phyloP scores from a whole-genome alignment of 1,140 invertebrate species.

The Micrasema longulum region DNA sequence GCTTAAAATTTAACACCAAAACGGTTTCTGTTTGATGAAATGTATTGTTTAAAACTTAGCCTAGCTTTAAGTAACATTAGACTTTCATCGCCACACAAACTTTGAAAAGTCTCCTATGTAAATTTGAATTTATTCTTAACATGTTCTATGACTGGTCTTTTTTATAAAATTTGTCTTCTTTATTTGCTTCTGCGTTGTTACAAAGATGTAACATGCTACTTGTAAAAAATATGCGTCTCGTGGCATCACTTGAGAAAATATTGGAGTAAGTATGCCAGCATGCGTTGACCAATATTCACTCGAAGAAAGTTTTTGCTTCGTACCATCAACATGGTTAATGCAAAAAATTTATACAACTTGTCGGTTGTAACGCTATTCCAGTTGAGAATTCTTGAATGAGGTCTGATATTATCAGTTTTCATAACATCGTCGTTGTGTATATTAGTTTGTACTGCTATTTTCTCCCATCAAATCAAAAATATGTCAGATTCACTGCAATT shows the following conservation, averaged over 20 bases:
- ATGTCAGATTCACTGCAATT: no score
- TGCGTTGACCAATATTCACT: slow-evolving; percentile 12
- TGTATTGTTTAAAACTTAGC: background rate
- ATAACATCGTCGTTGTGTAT: no score
- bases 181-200: slow-evolving; percentile 6
- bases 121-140: background rate
- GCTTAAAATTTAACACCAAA: background rate
- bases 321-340: no score
- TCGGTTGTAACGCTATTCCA: background rate
- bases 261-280: background rate
- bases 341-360: no score
- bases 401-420: background rate
- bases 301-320: no score
- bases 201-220: slow-evolving; percentile 10
- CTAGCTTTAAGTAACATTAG: background rate
- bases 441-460: no score
- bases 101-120: background rate
- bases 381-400: background rate
- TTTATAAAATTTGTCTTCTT: slow-evolving; percentile 2
- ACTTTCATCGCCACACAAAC: background rate
- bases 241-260: background rate
- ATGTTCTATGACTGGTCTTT: background rate
- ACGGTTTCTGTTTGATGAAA: background rate
- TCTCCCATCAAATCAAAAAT: no score
- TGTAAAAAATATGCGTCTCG: background rate